phyloP scores from a whole-genome alignment of 2,797 vertebrate genomes.

The Chloroceryle amazona region DNA sequence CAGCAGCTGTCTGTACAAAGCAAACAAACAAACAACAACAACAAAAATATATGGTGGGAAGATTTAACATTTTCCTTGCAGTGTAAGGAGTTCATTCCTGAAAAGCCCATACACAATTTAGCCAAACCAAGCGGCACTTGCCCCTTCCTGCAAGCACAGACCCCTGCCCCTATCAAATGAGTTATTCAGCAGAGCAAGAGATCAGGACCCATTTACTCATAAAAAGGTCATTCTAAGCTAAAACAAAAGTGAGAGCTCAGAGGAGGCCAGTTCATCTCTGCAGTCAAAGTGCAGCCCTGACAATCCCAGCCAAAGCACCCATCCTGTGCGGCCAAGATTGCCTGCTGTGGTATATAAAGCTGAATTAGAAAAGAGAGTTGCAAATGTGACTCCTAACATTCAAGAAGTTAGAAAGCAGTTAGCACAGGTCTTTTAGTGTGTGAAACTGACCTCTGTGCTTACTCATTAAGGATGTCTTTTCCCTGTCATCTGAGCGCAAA shows the following conservation, averaged over 20 bases:
- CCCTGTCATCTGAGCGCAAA: neutral
- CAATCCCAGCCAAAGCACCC: neutral
- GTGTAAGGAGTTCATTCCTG: neutral
- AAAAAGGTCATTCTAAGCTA: constrained; percentile 12
- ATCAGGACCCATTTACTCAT: neutral
- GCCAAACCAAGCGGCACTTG: neutral
- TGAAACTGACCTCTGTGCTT: neutral
- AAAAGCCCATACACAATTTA: neutral
- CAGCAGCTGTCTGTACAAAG: constrained; percentile 29
- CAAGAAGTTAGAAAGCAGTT: constrained; percentile 6
- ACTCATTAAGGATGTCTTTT: neutral
- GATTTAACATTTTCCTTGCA: constrained; percentile 2
- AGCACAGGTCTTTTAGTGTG: neutral
- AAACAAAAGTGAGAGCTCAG: neutral
- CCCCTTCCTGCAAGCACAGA: neutral
- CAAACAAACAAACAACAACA: neutral
- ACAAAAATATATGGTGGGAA: neutral
- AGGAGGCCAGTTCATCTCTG: neutral
- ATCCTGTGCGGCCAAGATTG: neutral
- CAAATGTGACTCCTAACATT: neutral
- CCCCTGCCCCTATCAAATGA: neutral
- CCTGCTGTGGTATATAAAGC: neutral
- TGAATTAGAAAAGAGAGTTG: neutral
- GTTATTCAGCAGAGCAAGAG: neutral
- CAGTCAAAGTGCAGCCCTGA: neutral